These are phyloP conservation scores for Lasioglossum morio DNA, from an alignment of 2,888 invertebrate genomes.

Conservation along the genomic window DNA sequence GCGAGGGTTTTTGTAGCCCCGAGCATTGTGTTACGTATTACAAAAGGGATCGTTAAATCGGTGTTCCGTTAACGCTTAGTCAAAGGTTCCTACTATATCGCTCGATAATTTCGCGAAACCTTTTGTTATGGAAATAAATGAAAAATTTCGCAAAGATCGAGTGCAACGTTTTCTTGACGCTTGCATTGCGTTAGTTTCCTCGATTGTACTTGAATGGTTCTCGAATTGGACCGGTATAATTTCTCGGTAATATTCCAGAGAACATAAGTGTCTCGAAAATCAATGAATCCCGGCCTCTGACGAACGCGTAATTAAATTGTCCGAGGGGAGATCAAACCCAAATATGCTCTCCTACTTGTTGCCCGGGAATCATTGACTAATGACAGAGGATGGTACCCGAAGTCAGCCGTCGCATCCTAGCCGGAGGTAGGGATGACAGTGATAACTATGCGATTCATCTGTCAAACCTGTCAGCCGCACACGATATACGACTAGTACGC, in stretches of 20 bases:
- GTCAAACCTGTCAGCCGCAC: conserved; percentile 66
- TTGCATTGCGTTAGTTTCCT: no score
- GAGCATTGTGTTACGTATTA: background rate
- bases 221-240: background rate
- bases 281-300: conserved; percentile 18
- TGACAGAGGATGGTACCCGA: conserved; percentile 44
- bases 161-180: no score
- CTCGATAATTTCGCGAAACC: background rate
- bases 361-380: conserved; percentile 61
- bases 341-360: conserved; percentile 39
- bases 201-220: no score
- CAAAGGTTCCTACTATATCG: background rate
- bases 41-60: conserved; percentile 5
- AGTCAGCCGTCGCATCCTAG: conserved; percentile 37
- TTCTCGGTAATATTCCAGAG: no score
- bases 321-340: background rate
- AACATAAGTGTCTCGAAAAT: background rate
- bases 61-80: conserved; percentile 6
- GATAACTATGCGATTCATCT: conserved; percentile 66
- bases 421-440: conserved; percentile 48
- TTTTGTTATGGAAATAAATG: background rate
- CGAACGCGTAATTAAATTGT: conserved; percentile 44
- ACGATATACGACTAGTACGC: conserved; percentile 20
- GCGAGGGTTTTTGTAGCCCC: background rate
- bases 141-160: no score